phyloP scores from a whole-genome alignment of 2,113 vertebrate genomes.

The Passer domesticus region DNA sequence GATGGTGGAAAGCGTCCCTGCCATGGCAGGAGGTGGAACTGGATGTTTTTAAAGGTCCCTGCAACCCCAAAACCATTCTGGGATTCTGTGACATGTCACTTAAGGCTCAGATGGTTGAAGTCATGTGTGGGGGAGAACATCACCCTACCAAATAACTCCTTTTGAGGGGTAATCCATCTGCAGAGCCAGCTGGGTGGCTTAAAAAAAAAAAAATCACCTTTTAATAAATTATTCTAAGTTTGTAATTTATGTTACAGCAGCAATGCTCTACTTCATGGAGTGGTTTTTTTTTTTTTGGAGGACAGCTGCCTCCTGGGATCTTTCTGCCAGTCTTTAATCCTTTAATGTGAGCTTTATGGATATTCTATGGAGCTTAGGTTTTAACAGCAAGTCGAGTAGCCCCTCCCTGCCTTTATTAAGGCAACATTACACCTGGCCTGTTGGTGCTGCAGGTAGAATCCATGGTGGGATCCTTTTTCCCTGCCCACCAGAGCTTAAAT shows the following conservation, averaged over 20 bases:
- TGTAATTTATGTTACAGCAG: background rate
- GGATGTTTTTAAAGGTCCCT: background rate
- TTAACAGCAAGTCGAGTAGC: background rate
- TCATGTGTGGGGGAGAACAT: rapidly evolving
- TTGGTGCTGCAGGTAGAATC: background rate
- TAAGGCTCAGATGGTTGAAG: background rate
- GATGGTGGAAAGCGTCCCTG: background rate
- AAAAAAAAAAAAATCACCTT: background rate
- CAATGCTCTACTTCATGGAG: rapidly evolving
- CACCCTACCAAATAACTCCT: background rate
- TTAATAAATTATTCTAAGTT: background rate
- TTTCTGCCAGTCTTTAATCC: background rate
- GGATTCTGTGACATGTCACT: rapidly evolving
- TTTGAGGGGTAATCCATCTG: background rate
- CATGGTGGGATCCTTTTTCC: background rate
- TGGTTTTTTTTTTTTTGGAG: background rate
- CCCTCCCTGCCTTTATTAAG: background rate
- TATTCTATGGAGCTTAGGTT: background rate
- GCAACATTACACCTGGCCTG: background rate
- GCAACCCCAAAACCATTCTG: background rate
- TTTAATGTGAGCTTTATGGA: background rate
- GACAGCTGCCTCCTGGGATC: background rate
- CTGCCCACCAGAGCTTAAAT: background rate
- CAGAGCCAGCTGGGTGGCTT: background rate
- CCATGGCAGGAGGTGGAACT: rapidly evolving